A percentile compares a stretch with the other conserved stretches of the same genome.
Evolutionary conservation across 2,888 invertebrate species (phyloP).

Genomic region (Tanypteryx hageni): DNA sequence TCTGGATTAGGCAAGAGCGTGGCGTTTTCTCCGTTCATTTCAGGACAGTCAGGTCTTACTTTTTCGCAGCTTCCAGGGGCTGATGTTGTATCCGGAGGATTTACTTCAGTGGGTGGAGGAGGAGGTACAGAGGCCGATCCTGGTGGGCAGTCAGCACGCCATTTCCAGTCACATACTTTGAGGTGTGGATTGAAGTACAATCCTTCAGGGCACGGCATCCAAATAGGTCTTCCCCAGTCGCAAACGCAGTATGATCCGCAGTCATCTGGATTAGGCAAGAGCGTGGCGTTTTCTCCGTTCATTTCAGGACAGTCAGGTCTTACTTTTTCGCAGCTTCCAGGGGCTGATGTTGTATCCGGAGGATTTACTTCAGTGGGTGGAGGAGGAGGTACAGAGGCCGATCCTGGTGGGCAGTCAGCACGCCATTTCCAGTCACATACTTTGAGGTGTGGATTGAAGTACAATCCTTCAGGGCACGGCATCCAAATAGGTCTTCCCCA

Average conservation of each 20-base stretch:
- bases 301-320: neutral
- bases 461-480: slow-evolving; percentile 16
- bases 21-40: neutral
- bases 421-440: neutral
- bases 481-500: slow-evolving; percentile 14
- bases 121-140: neutral
- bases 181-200: slow-evolving; percentile 13
- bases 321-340: neutral
- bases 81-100: neutral
- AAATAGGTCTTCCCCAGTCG: neutral
- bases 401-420: neutral
- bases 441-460: neutral
- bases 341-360: neutral
- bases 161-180: neutral
- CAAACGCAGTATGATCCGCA: slow-evolving; percentile 39
- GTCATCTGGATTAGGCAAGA: slow-evolving; percentile 9
- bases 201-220: neutral
- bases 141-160: neutral
- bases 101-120: neutral
- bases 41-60: neutral
- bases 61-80: neutral
- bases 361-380: neutral
- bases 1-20: slow-evolving; percentile 37
- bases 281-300: neutral
- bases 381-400: neutral